Percentiles rank a stretch among this genome's conserved stretches.
Evolutionary conservation across 2,888 invertebrate species (phyloP).

Genomic region (Gymnocheta viridis): DNA sequence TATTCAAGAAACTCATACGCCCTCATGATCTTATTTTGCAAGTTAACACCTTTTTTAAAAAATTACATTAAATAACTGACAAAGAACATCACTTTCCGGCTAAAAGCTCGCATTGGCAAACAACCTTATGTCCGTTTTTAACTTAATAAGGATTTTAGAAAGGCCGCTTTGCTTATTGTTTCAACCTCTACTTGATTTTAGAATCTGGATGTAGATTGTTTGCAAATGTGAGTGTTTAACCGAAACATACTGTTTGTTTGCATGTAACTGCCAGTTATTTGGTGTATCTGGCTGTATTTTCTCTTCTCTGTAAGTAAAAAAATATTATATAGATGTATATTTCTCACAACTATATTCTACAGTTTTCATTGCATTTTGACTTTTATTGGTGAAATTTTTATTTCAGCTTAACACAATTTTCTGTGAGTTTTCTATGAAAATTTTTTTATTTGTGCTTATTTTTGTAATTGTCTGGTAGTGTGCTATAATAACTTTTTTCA

Average conservation of each 20-base stretch:
- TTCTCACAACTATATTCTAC: slow-evolving; percentile 9
- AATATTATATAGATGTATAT: not conserved
- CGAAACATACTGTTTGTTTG: slow-evolving; percentile 47
- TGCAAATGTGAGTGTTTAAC: slow-evolving; percentile 20
- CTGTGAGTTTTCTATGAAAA: not conserved
- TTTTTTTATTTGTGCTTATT: not conserved
- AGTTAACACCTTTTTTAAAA: no score
- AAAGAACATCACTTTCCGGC: no score
- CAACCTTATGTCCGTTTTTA: no score
- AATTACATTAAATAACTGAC: no score
- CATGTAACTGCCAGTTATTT: slow-evolving; percentile 65
- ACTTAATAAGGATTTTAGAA: not conserved
- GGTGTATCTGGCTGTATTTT: slow-evolving; percentile 30
- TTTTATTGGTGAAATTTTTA: slow-evolving; percentile 66
- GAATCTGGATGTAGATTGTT: slow-evolving; percentile 1
- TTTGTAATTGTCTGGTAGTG: slow-evolving; percentile 30
- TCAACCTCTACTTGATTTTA: not conserved
- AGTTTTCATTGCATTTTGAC: slow-evolving; percentile 55
- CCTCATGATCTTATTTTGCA: no score
- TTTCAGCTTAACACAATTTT: slow-evolving; percentile 52
- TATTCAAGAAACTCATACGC: no score
- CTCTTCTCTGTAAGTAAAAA: slow-evolving; percentile 1
- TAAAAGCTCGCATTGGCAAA: no score
- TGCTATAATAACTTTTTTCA: slow-evolving; percentile 60
- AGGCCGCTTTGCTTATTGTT: not conserved